A percentile compares a stretch with the other conserved stretches of the same genome.
phyloP scores from a whole-genome alignment of 2,888 invertebrate species.

The Phaedon cochleariae region DNA sequence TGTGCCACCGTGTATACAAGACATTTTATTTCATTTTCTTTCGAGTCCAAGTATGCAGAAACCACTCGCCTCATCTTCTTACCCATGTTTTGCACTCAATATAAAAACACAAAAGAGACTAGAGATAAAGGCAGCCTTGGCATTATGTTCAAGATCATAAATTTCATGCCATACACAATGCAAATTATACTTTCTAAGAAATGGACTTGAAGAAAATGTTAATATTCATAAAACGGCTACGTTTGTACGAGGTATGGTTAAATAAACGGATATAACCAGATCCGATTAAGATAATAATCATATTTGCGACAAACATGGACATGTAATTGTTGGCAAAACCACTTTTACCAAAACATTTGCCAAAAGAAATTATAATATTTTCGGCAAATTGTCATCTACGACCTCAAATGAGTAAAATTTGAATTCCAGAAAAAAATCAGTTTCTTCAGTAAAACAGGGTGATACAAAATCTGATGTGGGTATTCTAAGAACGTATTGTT shows the following conservation, averaged over 20 bases:
- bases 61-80: neutral
- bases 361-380: no score
- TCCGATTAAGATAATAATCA: neutral
- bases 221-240: neutral
- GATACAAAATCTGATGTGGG: no score
- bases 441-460: no score
- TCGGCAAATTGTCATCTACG: no score
- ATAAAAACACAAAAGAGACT: neutral
- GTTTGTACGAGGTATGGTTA: neutral
- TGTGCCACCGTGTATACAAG: neutral
- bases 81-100: neutral
- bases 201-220: neutral
- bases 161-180: constrained; percentile 13
- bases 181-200: constrained; percentile 14
- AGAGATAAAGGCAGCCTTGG: constrained; percentile 15
- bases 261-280: neutral
- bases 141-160: constrained; percentile 20
- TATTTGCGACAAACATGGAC: no score
- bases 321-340: no score
- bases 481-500: no score
- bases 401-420: no score
- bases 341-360: no score
- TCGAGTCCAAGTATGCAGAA: neutral
- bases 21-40: neutral
- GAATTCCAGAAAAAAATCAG: no score